These are phyloP conservation scores for Saccostrea cuccullata DNA, from an alignment of 1,140 invertebrate species.

Conservation along the genomic window DNA sequence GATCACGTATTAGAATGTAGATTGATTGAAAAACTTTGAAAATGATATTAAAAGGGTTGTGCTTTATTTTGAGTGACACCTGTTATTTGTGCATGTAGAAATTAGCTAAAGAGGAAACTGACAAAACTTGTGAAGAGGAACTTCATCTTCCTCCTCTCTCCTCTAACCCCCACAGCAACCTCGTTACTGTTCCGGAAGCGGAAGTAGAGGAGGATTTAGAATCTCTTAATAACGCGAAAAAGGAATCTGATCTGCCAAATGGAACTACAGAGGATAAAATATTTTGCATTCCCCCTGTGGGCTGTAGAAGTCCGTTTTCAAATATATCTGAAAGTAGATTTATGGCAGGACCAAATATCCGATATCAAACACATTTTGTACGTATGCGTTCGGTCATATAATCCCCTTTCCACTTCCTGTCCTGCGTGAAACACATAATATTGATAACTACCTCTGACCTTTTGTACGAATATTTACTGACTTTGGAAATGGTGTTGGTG, in stretches of 20 bases:
- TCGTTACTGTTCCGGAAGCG: conserved; percentile 16
- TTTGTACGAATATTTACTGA: neutral
- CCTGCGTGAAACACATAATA: neutral
- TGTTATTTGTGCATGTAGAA: conserved; percentile 28
- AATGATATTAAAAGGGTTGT: neutral
- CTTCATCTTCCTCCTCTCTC: conserved; percentile 1
- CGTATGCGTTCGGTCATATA: neutral
- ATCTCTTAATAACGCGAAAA: neutral
- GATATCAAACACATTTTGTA: conserved; percentile 43
- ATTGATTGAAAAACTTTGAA: neutral
- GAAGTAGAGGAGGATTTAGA: neutral
- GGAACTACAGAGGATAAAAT: conserved; percentile 5
- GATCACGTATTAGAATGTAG: neutral
- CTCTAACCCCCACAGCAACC: conserved; percentile 2
- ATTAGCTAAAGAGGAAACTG: conserved; percentile 12
- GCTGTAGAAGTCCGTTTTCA: conserved; percentile 5
- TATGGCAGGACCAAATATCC: neutral
- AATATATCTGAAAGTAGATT: conserved; percentile 35
- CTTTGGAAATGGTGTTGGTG: neutral
- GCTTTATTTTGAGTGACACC: neutral
- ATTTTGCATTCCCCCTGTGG: conserved; percentile 8
- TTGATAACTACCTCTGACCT: neutral
- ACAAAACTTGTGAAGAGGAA: neutral
- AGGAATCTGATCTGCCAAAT: neutral
- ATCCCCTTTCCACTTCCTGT: neutral